A percentile compares a stretch with the other conserved stretches of the same genome.
phyloP scores from a whole-genome alignment of 2,797 vertebrate genomes.

The Hypotaenidia okinawae region DNA sequence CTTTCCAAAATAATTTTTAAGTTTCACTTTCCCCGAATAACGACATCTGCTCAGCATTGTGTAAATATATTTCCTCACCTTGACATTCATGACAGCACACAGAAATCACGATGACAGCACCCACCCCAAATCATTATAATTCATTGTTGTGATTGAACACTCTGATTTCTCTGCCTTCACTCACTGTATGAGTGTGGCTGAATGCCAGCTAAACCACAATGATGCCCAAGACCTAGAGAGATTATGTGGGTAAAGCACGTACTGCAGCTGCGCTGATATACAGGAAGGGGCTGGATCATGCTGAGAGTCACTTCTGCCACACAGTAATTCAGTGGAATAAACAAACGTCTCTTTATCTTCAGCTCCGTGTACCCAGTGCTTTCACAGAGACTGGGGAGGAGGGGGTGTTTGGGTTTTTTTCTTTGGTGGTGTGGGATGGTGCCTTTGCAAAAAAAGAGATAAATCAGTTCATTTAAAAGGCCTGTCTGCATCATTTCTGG shows the following conservation, averaged over 20 bases:
- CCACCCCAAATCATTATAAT: background rate
- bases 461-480: background rate
- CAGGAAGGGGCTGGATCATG: background rate
- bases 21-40: background rate
- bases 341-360: background rate
- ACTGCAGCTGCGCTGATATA: background rate
- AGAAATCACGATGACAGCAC: background rate
- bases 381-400: background rate
- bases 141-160: background rate
- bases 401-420: background rate
- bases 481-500: background rate
- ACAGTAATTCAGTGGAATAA: background rate
- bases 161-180: background rate
- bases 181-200: background rate
- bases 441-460: background rate
- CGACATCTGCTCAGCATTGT: background rate
- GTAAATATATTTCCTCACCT: background rate
- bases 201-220: background rate
- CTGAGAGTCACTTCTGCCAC: constrained; percentile 13
- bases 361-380: background rate
- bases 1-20: background rate
- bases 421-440: background rate
- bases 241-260: background rate
- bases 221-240: background rate
- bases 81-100: background rate